These are phyloP conservation scores for Leucania comma DNA, from an alignment of 2,888 invertebrate genomes.

Conservation along the genomic window DNA sequence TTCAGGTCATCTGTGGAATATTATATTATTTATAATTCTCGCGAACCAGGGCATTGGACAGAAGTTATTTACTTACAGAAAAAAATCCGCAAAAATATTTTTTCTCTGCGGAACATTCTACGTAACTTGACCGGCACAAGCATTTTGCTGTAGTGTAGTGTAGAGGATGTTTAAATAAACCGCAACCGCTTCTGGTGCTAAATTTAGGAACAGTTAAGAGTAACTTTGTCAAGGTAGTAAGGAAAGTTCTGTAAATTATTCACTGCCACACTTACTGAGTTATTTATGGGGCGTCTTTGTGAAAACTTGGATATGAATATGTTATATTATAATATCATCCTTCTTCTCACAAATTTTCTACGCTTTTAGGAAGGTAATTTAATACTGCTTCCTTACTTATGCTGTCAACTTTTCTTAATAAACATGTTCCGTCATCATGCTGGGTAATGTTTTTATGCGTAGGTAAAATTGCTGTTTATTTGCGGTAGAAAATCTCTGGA, in stretches of 20 bases:
- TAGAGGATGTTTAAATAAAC: constrained; percentile 30
- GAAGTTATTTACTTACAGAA: background rate
- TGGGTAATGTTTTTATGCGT: no score
- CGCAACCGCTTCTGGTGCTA: constrained; percentile 35
- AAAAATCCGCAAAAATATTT: background rate
- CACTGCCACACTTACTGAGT: constrained; percentile 55
- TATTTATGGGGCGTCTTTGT: constrained; percentile 61
- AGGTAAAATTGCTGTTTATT: no score
- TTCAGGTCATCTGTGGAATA: no score
- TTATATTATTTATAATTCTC: no score
- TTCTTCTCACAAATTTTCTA: constrained; percentile 12
- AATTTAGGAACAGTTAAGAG: constrained; percentile 38
- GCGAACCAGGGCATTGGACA: no score
- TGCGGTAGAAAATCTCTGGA: no score
- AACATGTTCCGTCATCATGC: background rate
- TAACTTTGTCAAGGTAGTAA: constrained; percentile 49
- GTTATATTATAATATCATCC: constrained; percentile 32
- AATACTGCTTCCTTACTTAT: background rate
- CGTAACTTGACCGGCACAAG: background rate
- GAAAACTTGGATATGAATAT: constrained; percentile 53
- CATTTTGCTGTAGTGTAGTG: background rate
- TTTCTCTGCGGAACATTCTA: background rate
- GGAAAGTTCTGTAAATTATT: constrained; percentile 60
- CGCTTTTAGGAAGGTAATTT: background rate
- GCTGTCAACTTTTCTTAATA: background rate